phyloP scores from a whole-genome alignment of 2,797 vertebrate species.

The Perodicticus potto region DNA sequence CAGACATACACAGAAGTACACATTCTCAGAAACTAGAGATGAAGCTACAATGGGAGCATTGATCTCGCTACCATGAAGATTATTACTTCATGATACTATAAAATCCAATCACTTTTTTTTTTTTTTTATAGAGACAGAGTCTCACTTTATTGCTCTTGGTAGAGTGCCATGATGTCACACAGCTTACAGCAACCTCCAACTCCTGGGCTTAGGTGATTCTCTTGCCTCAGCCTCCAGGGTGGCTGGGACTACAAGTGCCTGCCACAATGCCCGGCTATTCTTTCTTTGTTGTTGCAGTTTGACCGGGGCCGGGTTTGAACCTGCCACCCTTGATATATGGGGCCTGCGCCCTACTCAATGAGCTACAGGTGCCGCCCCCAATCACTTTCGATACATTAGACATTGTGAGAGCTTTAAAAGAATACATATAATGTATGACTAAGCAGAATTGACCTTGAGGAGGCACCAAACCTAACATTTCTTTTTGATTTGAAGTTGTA shows the following conservation, averaged over 20 bases:
- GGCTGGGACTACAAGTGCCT: too few species aligned
- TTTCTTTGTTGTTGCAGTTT: too few species aligned
- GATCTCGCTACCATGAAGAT: not conserved
- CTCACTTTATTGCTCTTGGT: too few species aligned
- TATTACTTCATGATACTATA: not conserved
- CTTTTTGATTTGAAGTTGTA: constrained; percentile 34
- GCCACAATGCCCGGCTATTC: too few species aligned
- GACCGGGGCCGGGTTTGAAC: too few species aligned
- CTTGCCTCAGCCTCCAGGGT: too few species aligned
- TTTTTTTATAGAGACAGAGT: too few species aligned
- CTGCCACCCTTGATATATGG: too few species aligned
- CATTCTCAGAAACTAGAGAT: not conserved
- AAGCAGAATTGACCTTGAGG: constrained; percentile 11
- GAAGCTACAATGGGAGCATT: not conserved
- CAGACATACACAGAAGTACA: not conserved
- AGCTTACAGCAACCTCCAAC: too few species aligned
- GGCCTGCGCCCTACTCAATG: too few species aligned
- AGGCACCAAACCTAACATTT: not conserved
- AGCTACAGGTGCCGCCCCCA: not conserved
- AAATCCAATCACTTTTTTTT: not conserved
- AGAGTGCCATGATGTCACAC: too few species aligned
- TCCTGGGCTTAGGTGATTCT: too few species aligned
- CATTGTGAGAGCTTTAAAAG: constrained; percentile 26
- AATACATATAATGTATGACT: not conserved
- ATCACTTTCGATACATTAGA: not conserved